Conservation (phyloP, 2,113 vertebrate genomes). For the Neogale vison region DNA sequence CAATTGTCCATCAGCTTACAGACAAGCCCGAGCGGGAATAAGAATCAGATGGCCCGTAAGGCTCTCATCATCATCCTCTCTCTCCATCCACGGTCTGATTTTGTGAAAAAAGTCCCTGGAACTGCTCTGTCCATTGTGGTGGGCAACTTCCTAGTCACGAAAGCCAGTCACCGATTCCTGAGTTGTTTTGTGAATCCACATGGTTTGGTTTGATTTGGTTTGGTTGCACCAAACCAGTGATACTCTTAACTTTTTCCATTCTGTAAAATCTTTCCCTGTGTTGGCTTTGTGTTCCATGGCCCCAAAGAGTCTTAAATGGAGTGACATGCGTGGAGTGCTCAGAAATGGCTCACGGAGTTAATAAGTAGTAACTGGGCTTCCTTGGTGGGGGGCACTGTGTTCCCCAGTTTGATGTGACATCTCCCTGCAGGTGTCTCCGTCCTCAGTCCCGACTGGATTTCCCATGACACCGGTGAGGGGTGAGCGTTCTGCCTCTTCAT, state of each 20-base stretch:
- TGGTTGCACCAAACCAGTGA: not conserved
- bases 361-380: not conserved
- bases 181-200: not conserved
- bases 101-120: not conserved
- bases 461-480: not conserved
- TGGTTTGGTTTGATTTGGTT: not conserved
- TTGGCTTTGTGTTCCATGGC: not conserved
- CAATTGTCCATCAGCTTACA: not conserved
- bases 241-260: not conserved
- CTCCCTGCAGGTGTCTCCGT: not conserved
- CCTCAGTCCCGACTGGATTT: not conserved
- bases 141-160: not conserved
- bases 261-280: not conserved
- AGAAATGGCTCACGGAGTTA: not conserved
- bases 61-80: not conserved
- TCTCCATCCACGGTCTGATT: not conserved
- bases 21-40: not conserved
- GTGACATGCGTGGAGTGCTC: not conserved
- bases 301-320: not conserved
- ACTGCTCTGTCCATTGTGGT: not conserved
- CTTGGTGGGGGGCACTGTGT: not conserved
- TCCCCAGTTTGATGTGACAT: not conserved
- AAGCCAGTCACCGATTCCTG: not conserved
- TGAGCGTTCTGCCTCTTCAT: accelerated
- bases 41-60: not conserved